A percentile compares a stretch with the other conserved stretches of the same genome.
These are phyloP conservation scores for Standfussiana lucernea DNA, from an alignment of 2,888 invertebrate genomes.

Conservation along the genomic window DNA sequence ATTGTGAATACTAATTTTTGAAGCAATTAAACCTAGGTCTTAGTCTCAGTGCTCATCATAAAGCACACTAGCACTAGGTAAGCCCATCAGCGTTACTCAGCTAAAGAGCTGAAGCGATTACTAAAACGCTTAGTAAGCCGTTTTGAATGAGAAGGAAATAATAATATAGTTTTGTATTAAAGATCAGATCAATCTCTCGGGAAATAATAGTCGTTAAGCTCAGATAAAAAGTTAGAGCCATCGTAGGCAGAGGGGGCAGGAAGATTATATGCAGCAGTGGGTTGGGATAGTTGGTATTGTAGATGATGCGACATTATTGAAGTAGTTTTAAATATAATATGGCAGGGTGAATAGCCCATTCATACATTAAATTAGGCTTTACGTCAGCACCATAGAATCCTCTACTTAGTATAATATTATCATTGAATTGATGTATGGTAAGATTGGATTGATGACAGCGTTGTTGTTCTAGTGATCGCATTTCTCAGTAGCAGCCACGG, in stretches of 20 bases:
- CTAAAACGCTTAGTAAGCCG: conserved; percentile 44
- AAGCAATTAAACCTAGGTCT: conserved; percentile 5
- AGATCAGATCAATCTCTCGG: conserved; percentile 17
- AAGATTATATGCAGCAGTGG: not conserved
- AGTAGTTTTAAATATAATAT: not conserved
- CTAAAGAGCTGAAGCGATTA: conserved; percentile 36
- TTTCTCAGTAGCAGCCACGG: not conserved
- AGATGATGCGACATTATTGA: conserved; percentile 1
- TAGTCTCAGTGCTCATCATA: not conserved
- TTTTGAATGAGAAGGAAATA: conserved; percentile 36
- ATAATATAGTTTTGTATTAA: conserved; percentile 12
- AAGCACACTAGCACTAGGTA: not conserved
- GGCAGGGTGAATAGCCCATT: not conserved
- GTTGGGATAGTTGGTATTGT: no score
- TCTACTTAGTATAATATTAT: not conserved
- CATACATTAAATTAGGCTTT: not conserved
- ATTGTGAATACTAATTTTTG: conserved; percentile 25
- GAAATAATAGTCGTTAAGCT: conserved; percentile 38
- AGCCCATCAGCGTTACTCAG: conserved; percentile 17
- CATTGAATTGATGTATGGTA: not conserved
- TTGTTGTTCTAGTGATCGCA: not conserved
- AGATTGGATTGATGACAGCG: not conserved
- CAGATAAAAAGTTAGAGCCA: conserved; percentile 4
- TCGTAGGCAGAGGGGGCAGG: not conserved
- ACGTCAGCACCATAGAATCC: not conserved